Evolutionary conservation across 2,888 invertebrate genomes (phyloP).

Genomic region (Hydrotaea diabolus): DNA sequence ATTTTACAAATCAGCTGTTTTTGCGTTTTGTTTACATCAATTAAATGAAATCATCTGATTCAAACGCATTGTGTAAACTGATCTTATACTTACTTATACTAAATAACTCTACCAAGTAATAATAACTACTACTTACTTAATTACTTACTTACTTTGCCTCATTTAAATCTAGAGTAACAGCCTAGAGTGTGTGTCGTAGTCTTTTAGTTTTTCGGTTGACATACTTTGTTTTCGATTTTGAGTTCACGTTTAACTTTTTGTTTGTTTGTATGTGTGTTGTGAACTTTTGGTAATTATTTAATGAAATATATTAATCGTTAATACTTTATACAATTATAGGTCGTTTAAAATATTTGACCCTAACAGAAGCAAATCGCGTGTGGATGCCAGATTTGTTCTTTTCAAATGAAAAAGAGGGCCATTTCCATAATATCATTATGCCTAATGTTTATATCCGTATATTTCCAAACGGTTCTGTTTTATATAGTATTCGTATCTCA

Average conservation of each 20-base stretch:
- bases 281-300: not conserved
- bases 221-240: not conserved
- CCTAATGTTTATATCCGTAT: slow-evolving; percentile 98
- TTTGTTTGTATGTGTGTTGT: slow-evolving; percentile 28
- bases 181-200: slow-evolving; percentile 17
- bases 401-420: slow-evolving; percentile 98
- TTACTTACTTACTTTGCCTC: slow-evolving; percentile 4
- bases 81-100: slow-evolving; percentile 13
- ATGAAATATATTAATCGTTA: slow-evolving; percentile 32
- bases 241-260: not conserved
- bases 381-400: slow-evolving; percentile 99
- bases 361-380: slow-evolving; percentile 96
- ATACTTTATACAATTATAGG: slow-evolving; percentile 82
- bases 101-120: slow-evolving; percentile 10
- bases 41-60: slow-evolving; percentile 40
- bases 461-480: slow-evolving; percentile 95
- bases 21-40: slow-evolving; percentile 38
- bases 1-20: slow-evolving; percentile 24
- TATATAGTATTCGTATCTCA: slow-evolving; percentile 98
- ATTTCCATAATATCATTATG: slow-evolving; percentile 98
- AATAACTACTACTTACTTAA: not conserved
- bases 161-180: slow-evolving; percentile 9
- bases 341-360: slow-evolving; percentile 93
- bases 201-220: slow-evolving; percentile 1
- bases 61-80: slow-evolving; percentile 41